These are phyloP conservation scores for Sapajus apella DNA, from an alignment of 2,113 vertebrate species.

Conservation along the genomic window DNA sequence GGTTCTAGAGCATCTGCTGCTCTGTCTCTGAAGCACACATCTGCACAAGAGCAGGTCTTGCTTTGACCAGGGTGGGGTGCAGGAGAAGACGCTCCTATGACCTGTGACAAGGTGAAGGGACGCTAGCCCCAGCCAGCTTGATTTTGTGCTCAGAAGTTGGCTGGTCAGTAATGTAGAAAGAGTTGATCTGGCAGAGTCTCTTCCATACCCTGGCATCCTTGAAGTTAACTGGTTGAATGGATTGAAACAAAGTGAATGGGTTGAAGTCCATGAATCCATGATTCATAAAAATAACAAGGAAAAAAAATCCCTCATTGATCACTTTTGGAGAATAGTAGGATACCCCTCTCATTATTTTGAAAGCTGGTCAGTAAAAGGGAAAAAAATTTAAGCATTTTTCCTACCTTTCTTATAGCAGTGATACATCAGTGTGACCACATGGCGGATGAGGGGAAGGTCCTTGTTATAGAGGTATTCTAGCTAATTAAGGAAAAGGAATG, in stretches of 20 bases:
- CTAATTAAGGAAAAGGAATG: background rate
- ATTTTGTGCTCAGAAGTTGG: background rate
- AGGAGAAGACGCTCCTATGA: constrained; percentile 48
- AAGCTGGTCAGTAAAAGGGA: background rate
- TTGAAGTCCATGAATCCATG: background rate
- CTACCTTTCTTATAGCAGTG: background rate
- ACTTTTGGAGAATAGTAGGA: background rate
- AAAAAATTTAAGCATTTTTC: too few species aligned
- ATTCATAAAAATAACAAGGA: background rate
- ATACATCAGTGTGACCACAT: background rate
- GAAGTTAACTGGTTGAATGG: background rate
- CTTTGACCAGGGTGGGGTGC: constrained; percentile 51
- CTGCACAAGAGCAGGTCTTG: constrained; percentile 35
- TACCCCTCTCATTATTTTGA: background rate
- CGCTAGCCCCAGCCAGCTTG: background rate
- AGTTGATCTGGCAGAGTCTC: background rate
- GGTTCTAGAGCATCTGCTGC: constrained; percentile 56
- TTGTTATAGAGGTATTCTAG: background rate
- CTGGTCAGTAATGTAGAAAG: background rate
- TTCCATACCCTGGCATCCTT: background rate
- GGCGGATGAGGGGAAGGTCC: background rate
- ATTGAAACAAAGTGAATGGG: background rate
- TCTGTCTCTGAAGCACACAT: constrained; percentile 44
- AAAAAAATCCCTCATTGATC: background rate
- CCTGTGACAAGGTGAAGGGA: constrained; percentile 26